A percentile compares a stretch with the other conserved stretches of the same genome.
Conservation (phyloP, 2,797 vertebrate species). For the Babyrousa celebensis region DNA sequence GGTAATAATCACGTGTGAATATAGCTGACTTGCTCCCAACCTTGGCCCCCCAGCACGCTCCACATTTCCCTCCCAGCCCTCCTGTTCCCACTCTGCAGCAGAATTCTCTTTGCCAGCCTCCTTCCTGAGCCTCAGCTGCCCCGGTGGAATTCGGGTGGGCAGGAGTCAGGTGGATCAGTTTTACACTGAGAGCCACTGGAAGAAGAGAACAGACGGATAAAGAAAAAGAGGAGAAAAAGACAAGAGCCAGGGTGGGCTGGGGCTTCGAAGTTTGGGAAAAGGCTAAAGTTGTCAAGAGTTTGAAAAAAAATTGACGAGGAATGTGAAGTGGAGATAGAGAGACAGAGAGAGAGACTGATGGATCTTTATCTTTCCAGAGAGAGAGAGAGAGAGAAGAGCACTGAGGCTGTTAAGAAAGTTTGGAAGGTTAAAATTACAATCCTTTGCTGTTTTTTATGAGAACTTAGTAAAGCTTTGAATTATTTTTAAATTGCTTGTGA, state of each 20-base stretch:
- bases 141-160: neutral
- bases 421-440: neutral
- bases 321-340: neutral
- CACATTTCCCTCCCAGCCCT: neutral
- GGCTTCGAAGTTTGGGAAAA: neutral
- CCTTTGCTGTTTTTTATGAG: constrained; percentile 3
- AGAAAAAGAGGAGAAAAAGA: neutral
- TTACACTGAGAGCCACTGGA: neutral
- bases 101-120: neutral
- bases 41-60: neutral
- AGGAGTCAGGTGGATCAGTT: neutral
- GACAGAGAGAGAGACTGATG: neutral
- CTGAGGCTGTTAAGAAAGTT: constrained; percentile 21
- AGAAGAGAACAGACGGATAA: neutral
- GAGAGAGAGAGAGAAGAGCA: neutral
- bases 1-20: too few relatives aligned
- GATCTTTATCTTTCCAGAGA: neutral
- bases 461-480: constrained; percentile 26
- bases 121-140: neutral
- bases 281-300: neutral
- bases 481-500: constrained; percentile 39
- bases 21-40: neutral
- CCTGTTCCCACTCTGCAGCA: neutral
- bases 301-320: neutral
- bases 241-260: neutral